Conservation (phyloP, 2,113 vertebrate genomes). For the Dolichallabes microphthalmus region DNA sequence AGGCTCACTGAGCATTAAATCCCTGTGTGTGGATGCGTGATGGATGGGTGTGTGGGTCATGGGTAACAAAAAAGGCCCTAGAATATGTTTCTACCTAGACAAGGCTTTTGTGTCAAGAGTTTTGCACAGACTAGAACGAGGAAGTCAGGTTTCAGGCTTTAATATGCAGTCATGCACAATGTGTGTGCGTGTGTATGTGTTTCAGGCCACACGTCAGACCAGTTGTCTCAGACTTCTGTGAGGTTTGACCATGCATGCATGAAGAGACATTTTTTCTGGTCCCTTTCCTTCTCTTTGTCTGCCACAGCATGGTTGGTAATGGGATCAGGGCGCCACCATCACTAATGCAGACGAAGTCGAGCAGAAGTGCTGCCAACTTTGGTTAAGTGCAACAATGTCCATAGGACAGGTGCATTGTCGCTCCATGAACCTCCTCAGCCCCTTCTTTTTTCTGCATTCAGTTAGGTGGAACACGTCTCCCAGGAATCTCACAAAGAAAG, state of each 20-base stretch:
- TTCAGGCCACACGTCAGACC: neutral
- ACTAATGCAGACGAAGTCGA: constrained; percentile 63
- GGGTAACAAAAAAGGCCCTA: neutral
- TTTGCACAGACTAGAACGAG: neutral
- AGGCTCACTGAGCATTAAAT: neutral
- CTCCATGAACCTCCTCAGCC: constrained; percentile 35
- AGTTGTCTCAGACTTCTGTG: constrained; percentile 24
- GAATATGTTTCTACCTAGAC: neutral
- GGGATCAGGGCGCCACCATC: constrained; percentile 66
- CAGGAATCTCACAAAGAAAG: neutral
- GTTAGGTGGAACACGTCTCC: neutral
- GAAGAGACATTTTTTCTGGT: neutral
- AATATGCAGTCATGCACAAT: neutral
- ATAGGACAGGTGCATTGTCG: constrained; percentile 71
- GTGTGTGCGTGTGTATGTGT: constrained; percentile 4
- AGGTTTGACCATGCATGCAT: constrained; percentile 13
- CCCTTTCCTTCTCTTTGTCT: constrained; percentile 35
- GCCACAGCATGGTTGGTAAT: constrained; percentile 66
- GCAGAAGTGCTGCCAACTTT: constrained; percentile 70
- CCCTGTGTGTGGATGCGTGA: neutral
- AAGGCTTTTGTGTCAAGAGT: neutral
- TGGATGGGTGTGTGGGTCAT: neutral
- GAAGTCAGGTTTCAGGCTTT: constrained; percentile 22
- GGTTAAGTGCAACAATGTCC: constrained; percentile 59
- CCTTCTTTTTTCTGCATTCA: constrained; percentile 7